phyloP scores from a whole-genome alignment of 2,113 vertebrate genomes.

The Sorex fumeus region DNA sequence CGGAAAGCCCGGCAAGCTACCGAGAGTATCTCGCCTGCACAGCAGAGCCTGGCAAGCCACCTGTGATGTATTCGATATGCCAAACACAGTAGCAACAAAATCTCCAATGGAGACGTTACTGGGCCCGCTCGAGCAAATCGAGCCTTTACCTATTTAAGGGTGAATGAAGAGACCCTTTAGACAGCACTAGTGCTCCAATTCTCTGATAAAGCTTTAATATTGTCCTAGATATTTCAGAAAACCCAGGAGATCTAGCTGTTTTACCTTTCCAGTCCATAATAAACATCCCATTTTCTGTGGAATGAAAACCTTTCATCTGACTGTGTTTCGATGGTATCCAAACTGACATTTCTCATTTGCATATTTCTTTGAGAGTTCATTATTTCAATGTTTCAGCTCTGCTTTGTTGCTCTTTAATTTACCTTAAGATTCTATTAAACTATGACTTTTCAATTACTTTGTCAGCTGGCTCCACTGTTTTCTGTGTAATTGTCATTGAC shows the following conservation, averaged over 20 bases:
- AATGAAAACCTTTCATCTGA: slow-evolving; percentile 35
- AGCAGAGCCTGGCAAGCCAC: too few relatives aligned
- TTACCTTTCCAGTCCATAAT: slow-evolving; percentile 17
- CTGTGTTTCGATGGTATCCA: slow-evolving; percentile 66
- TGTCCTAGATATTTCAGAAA: slow-evolving; percentile 49
- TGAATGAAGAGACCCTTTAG: slow-evolving; percentile 12
- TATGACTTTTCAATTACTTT: slow-evolving; percentile 18
- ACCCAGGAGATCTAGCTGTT: neutral
- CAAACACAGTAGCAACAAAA: too few relatives aligned
- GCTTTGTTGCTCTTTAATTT: slow-evolving; percentile 13
- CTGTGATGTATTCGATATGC: too few relatives aligned
- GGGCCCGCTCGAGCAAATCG: too few relatives aligned
- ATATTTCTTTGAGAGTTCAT: slow-evolving; percentile 40
- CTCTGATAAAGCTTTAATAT: neutral
- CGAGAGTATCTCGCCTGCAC: too few relatives aligned
- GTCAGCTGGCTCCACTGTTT: slow-evolving; percentile 1
- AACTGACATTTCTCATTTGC: slow-evolving; percentile 43
- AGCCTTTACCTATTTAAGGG: too few relatives aligned
- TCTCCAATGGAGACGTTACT: too few relatives aligned
- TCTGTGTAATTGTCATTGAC: slow-evolving; percentile 57
- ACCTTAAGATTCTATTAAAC: neutral
- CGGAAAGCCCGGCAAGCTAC: too few relatives aligned
- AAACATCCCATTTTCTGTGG: slow-evolving; percentile 48
- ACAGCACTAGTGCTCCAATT: neutral
- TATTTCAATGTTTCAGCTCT: slow-evolving; percentile 34